phyloP scores from a whole-genome alignment of 2,113 vertebrate species.

The Channa argus region DNA sequence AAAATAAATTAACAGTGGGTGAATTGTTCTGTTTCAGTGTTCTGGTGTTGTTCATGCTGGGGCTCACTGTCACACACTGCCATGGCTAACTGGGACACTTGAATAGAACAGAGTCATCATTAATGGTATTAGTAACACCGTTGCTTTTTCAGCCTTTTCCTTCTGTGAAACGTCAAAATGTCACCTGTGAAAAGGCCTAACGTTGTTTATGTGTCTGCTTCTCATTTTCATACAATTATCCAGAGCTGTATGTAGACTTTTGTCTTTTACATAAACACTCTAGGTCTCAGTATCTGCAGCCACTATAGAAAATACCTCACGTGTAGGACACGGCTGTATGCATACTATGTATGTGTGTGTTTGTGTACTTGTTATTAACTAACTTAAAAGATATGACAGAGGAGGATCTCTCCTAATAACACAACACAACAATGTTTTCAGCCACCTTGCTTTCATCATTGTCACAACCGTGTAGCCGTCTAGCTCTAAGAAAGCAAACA shows the following conservation, averaged over 20 bases:
- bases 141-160: neutral
- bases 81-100: neutral
- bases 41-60: neutral
- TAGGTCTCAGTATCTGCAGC: no score
- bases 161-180: slow-evolving; percentile 1
- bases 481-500: no score
- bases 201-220: slow-evolving; percentile 13
- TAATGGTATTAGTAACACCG: slow-evolving; percentile 3
- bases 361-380: no score
- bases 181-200: slow-evolving; percentile 2
- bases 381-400: no score
- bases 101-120: neutral
- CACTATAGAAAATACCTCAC: no score
- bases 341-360: no score
- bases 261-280: neutral
- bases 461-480: no score
- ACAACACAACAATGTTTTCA: no score
- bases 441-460: no score
- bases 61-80: neutral
- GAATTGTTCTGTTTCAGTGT: neutral
- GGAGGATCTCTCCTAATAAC: no score
- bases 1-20: neutral
- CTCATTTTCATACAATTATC: slow-evolving; percentile 11
- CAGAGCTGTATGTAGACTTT: neutral
- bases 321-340: no score